Evolutionary conservation across 1,140 invertebrate species (phyloP), one percentile per base, ranked within the genome.

Genomic region (Microplitis mediator): DNA sequence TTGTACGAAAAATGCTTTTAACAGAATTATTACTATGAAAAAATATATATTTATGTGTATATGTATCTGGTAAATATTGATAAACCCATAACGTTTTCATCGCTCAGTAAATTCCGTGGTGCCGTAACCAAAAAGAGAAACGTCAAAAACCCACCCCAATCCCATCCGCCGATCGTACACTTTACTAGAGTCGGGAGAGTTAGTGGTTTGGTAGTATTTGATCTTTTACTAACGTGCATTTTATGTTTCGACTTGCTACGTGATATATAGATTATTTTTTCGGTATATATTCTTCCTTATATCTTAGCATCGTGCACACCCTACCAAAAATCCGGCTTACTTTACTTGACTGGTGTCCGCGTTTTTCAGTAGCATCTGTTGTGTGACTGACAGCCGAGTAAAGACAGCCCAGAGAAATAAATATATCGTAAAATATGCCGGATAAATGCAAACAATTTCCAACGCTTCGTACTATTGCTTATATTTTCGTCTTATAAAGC

Each of bases 381-480:
- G 81, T 81, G 81, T 80, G 78, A 80, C 63, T 81, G 81, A 82
- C 81, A 77, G 79, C 65, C n/a, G 13, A 34, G 62, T 60, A 60
- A 61, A 68, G 67, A 70, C 61, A 45, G 66, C 54, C 56, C 66
- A 71, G 69, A 60, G 75, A 77, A 79, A 82, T 81, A 82, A 81
- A 82, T 82, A 80, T 80, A 65, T 76, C 60, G 61, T 76, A 80
- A 80, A 82, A 82, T 82, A 82, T 80, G 81, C 71, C 74, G 74
- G 71, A 76, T 79, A 82, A 82, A 82, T 80, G 81, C 80, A 82
- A 82, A 81, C 80, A 81, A 80, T 81, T 77, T 65, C 52, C 32
- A 13, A n/a, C 13, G 60, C 60, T 62, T 32, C 16, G 9, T 14
- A 31, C 58, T 14, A 61, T 14, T 14, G 45, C 50, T 63, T n/a